Base-by-base conservation (phyloP, 1,140 invertebrate species). In the Dendrolimus kikuchii region DNA sequence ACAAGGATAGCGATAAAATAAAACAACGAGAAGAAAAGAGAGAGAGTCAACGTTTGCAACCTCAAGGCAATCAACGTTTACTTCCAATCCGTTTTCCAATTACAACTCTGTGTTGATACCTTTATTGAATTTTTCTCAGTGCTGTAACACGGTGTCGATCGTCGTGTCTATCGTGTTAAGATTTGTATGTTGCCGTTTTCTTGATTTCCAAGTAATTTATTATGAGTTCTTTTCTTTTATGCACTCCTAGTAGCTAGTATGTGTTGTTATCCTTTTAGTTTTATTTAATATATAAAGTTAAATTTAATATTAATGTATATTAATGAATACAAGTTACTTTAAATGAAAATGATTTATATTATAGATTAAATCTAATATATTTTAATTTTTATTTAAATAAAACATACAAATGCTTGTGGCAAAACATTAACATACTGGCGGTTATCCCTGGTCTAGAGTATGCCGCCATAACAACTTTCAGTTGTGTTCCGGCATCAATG, bases 61-160 rank as follows among this genome's bases (percentile, higher is more conserved):
- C 63, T 81, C 79, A 82, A 82, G 79, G 79, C 66, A 80, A 82
- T 70, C 79, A 77, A 82, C 79, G 79, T 81, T 81, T 81, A 79
- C 78, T 74, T 68, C 57, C 52, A 55, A 55, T 60, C 60, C 67
- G 71, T 73, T 74, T 80, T 80, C 77, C 77, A 77, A 57, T 69
- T 53, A 65, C 49, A 63, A 61, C 62, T 66, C 71, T 60, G 66
- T 70, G 74, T 60, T 52, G 60, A 53, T 58, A 60, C 57, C 40
- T 53, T 60, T 51, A 57, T 53, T 47, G 46, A 57, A 57, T 57
- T 49, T 63, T 52, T 68, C 46, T 55, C 63, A 55, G 62, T 54
- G 10, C 3, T n/a, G 9, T 7, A 46, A 49, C 53, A 58, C 62
- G 37, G 67, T 71, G 70, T 61, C 50, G n/a, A 42, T 64, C 62